Evolutionary conservation across 2,888 invertebrate species (phyloP), one percentile per base, ranked within the genome.

Genomic region (Cetonia aurata): DNA sequence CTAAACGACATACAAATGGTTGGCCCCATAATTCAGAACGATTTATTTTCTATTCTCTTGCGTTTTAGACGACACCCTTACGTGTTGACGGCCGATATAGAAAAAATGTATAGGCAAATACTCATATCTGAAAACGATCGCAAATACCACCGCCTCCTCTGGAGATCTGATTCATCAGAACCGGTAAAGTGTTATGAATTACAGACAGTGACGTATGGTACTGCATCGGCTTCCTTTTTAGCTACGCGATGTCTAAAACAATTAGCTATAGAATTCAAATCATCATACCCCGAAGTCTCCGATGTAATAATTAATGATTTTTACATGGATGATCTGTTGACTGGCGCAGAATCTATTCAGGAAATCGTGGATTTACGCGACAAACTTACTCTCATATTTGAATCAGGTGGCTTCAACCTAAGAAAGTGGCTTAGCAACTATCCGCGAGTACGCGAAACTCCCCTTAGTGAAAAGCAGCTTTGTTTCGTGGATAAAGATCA

Each of bases 181-280:
- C 33, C 56, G 15, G 8, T 76, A 8, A 19, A 71, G 41, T 31
- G 19, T 15, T 74, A 41, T 17, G 17, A 66, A 41, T 48, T 77
- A 13, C 62, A 52, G 17, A 77, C 76, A 8, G 75, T 76, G 0
- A 77, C 75, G 6, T 76, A 77, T 52, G 77, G 77, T 0, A 75
- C 72, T 1, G 67, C 74, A 0, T 55, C 72, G 3, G 76, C 75
- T 1, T 73, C 75, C 12, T n/a, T 77, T 70, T 50, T 77, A 8
- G 76, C 76, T 1, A 72, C 72, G 10, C 69, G 74, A 0, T 67
- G 73, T 6, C 12, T 78, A 4, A 13, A 67, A 13, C 72, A 75
- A 44, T 52, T 77, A 0, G 73, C 65, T 10, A 56, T 72, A 1
- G 13, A 71, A 41, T 33, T 6, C 33, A 33, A 33, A 3, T 3